These are phyloP conservation scores for Glossophaga mutica DNA, from an alignment of 2,797 vertebrate species.

Conservation along the genomic window DNA sequence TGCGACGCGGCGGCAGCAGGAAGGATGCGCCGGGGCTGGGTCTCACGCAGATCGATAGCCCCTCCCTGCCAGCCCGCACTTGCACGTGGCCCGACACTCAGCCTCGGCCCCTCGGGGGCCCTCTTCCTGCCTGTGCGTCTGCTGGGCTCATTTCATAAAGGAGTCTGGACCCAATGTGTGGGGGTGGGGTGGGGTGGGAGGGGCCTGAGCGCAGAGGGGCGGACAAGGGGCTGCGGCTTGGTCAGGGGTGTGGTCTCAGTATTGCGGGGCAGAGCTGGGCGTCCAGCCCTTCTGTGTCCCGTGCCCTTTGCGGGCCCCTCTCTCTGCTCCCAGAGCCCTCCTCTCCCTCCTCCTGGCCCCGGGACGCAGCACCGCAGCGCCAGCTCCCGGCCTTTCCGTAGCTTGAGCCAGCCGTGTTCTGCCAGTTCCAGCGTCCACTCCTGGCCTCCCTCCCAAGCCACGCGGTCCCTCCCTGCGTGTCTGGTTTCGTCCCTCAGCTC, in stretches of 20 bases:
- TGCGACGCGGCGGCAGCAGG: slow-evolving; percentile 70
- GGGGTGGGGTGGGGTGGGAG: background rate
- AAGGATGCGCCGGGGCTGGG: slow-evolving; percentile 34
- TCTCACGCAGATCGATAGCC: slow-evolving; percentile 35
- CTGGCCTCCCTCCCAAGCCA: background rate
- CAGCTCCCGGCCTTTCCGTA: background rate
- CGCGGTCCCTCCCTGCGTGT: fast-evolving
- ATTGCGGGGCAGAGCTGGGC: background rate
- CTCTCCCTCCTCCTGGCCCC: no score
- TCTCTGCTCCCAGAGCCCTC: no score
- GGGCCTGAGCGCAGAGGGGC: background rate
- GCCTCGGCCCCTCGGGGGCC: background rate
- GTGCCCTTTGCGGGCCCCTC: background rate
- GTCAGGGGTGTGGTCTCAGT: background rate
- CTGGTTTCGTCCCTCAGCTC: background rate
- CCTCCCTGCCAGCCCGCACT: background rate
- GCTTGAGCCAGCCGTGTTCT: fast-evolving
- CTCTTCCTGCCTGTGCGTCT: background rate
- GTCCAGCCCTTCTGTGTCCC: no score
- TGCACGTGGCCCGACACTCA: background rate
- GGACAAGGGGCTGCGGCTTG: background rate
- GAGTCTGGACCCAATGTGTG: background rate
- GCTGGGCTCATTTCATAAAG: background rate
- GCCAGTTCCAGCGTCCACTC: background rate
- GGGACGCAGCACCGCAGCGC: fast-evolving